phyloP scores from a whole-genome alignment of 1,140 invertebrate genomes.

The Ylistrum balloti region DNA sequence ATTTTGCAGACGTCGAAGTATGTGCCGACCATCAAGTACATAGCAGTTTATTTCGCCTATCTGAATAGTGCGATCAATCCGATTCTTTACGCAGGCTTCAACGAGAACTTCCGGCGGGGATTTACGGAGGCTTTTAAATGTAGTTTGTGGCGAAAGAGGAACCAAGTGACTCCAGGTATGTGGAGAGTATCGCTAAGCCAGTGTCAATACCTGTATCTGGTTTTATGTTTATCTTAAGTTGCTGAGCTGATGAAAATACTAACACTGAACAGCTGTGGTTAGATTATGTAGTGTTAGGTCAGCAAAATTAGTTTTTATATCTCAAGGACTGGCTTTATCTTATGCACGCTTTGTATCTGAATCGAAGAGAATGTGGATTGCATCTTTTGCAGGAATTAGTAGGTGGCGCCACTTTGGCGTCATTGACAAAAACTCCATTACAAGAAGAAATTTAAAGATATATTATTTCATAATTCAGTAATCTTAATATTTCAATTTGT shows the following conservation, averaged over 20 bases:
- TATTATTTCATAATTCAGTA: too few relatives aligned
- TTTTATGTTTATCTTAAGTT: not conserved
- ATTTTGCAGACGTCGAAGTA: slow-evolving; percentile 81
- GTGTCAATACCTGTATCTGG: not conserved
- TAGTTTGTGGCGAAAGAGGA: slow-evolving; percentile 64
- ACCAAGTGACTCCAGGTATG: slow-evolving; percentile 69
- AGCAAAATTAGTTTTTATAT: too few relatives aligned
- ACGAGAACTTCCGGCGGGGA: slow-evolving; percentile 82
- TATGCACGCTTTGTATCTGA: too few relatives aligned
- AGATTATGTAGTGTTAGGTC: not conserved
- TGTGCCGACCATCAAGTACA: slow-evolving; percentile 81
- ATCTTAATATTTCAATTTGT: too few relatives aligned
- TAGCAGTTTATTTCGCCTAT: slow-evolving; percentile 83
- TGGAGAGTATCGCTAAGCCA: not conserved
- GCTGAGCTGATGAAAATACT: too few relatives aligned
- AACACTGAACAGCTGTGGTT: not conserved
- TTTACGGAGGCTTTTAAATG: slow-evolving; percentile 75
- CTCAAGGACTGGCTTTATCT: too few relatives aligned
- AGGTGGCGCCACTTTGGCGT: too few relatives aligned
- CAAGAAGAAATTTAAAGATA: too few relatives aligned
- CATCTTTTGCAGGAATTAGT: too few relatives aligned
- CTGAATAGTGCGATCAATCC: slow-evolving; percentile 84
- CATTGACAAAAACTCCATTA: too few relatives aligned
- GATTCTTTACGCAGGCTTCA: slow-evolving; percentile 84
- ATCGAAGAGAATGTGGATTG: too few relatives aligned